Evolutionary conservation across 2,113 vertebrate species (phyloP).

Genomic region (Grammomys dolichurus): DNA sequence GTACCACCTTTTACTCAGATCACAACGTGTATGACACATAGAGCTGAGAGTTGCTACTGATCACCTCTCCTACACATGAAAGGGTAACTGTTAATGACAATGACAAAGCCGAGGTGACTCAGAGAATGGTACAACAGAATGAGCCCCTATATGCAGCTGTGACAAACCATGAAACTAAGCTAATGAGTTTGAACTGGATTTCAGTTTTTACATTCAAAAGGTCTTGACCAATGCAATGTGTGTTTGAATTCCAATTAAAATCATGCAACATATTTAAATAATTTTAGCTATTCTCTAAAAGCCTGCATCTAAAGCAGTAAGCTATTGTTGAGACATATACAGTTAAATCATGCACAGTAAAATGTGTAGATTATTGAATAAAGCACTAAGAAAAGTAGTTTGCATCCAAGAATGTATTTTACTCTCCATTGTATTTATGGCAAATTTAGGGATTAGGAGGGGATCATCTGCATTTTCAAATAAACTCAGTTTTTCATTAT

Average conservation of each 20-base stretch:
- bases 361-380: not conserved
- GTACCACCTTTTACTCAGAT: not conserved
- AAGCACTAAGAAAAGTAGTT: not conserved
- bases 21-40: not conserved
- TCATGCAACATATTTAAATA: slow-evolving; percentile 35
- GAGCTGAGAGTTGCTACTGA: not conserved
- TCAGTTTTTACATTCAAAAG: not conserved
- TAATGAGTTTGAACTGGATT: slow-evolving; percentile 12
- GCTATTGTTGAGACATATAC: slow-evolving; percentile 18
- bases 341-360: not conserved
- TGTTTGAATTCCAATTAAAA: slow-evolving; percentile 40
- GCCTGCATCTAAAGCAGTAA: not conserved
- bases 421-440: not conserved
- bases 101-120: not conserved
- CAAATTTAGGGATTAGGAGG: not conserved
- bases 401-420: slow-evolving; percentile 4
- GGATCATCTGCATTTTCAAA: slow-evolving; percentile 32
- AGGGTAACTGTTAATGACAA: not conserved
- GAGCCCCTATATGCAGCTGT: not conserved
- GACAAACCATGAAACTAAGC: not conserved
- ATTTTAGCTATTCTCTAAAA: slow-evolving; percentile 42
- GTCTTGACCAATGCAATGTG: slow-evolving; percentile 22
- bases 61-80: not conserved
- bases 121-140: not conserved
- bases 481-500: slow-evolving; percentile 21